Evolutionary conservation across 2,113 vertebrate species (phyloP), one percentile per base, ranked within the genome.

Genomic region (Anseranas semipalmata): DNA sequence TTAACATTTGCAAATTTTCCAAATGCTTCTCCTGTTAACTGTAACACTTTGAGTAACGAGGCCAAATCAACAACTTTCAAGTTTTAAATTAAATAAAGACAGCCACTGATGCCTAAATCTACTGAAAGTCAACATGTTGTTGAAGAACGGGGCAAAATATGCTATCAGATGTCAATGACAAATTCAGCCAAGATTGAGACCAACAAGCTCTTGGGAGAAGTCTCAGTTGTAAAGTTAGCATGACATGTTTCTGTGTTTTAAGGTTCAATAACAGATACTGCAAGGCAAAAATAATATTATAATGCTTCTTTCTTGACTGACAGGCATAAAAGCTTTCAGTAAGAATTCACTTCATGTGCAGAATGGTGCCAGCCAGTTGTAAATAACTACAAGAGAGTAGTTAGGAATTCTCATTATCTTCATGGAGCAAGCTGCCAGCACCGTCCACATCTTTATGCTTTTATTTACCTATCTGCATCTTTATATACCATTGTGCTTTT

Each of bases 71-170:
- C 65, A 93, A 76, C 45, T 87, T 82, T 19, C 58, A 89, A 82
- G 45, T 92, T 92, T 90, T 59, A 88, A 93, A 90, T 76, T 88
- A 73, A 90, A 78, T 48, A 62, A 93, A 76, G 59, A 59, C 46
- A 95, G 48, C 6, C 52, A 71, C 28, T 86, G 63, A 53, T 86
- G 30, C 19, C 68, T 86, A 89, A 80, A 92, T 85, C 48, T 83
- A 16, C 35, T 45, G 12, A 82, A 93, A 70, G 28, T 41, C n/a
- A 45, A 46, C 15, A 15, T 55, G 17, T 18, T 53, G 33, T 33
- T 83, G 59, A 46, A 66, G 18, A 71, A 52, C 32, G 63, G 22
- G 32, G 46, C 5, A 85, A 88, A 95, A 70, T 63, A 43, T 20
- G 45, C 3, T 39, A 37, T 28, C 45, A 67, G 41, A 41, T 66